Evolutionary conservation across 2,888 invertebrate species (phyloP), one percentile per base, ranked within the genome.

Genomic region (Platerodrilus igneus): DNA sequence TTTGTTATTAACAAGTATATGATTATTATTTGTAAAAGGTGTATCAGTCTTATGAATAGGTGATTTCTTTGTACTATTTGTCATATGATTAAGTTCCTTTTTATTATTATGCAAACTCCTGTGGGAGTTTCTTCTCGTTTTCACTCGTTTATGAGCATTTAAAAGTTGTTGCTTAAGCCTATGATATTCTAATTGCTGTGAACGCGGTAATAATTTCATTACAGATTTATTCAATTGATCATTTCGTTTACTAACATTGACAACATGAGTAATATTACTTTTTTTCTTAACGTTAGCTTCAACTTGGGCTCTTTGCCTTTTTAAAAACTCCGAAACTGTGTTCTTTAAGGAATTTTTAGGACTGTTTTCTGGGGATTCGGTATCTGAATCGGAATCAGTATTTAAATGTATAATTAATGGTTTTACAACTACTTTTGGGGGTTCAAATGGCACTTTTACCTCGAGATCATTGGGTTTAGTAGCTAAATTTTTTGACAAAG

Each of bases 401-500:
- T 63, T 62, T 2, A 68, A 48, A 39, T 59, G 60, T 23, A 69
- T 68, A 29, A 69, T 66, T 14, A 69, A 47, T 6, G 66, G 67
- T 51, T 66, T 64, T 1, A 68, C 56, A 16, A 37, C 22, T 5
- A 32, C 32, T 19, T 30, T n/a, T n/a, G n/a, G n/a, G n/a, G n/a
- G 2, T 3, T 28, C 14, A 7, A 4, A 14, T 4, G n/a, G 16
- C n/a, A 4, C 9, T 10, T 17, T 28, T 16, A 9, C 9, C 8
- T 28, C 15, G 8, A 17, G 17, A 1, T 16, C 16, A 8, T 28
- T 16, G 3, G 14, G 28, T 38, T 34, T 35, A 8, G 15, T 15
- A 8, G 38, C 71, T 36, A 77, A 68, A 60, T 75, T 78, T 60
- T 75, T 76, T 37, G 75, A 74, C 47, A 79, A 67, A 3, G 77